phyloP scores from a whole-genome alignment of 2,113 vertebrate species.

The Lagopus muta region DNA sequence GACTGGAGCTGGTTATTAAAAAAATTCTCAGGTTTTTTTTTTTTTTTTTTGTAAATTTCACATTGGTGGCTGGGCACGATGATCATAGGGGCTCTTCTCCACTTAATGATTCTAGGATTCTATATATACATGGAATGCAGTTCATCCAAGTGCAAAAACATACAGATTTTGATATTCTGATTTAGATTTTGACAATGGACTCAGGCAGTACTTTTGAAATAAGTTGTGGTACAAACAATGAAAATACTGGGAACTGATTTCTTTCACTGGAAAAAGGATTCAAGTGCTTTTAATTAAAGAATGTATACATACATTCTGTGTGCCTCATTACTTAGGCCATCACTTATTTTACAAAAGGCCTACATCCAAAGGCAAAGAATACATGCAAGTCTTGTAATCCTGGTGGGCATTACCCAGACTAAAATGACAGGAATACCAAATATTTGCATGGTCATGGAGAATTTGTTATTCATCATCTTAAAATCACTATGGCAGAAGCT shows the following conservation, averaged over 20 bases:
- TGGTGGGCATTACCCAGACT: not conserved
- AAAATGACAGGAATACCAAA: not conserved
- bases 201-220: not conserved
- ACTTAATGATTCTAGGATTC: too few relatives aligned
- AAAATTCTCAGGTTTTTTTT: not conserved
- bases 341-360: not conserved
- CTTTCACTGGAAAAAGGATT: not conserved
- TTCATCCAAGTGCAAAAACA: not conserved
- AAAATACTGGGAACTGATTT: not conserved
- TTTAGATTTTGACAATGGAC: not conserved
- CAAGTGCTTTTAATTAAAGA: not conserved
- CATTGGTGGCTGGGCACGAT: not conserved
- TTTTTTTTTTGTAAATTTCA: not conserved
- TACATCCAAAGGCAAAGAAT: not conserved
- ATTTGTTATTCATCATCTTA: not conserved
- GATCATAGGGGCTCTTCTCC: too few relatives aligned
- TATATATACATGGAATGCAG: not conserved
- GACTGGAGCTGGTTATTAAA: not conserved
- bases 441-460: not conserved
- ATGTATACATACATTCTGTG: not conserved
- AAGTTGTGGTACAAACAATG: not conserved
- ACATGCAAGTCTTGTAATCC: not conserved
- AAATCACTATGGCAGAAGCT: not conserved
- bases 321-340: not conserved
- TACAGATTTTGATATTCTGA: not conserved